phyloP scores from a whole-genome alignment of 2,888 invertebrate species.

The Zele albiditarsus region DNA sequence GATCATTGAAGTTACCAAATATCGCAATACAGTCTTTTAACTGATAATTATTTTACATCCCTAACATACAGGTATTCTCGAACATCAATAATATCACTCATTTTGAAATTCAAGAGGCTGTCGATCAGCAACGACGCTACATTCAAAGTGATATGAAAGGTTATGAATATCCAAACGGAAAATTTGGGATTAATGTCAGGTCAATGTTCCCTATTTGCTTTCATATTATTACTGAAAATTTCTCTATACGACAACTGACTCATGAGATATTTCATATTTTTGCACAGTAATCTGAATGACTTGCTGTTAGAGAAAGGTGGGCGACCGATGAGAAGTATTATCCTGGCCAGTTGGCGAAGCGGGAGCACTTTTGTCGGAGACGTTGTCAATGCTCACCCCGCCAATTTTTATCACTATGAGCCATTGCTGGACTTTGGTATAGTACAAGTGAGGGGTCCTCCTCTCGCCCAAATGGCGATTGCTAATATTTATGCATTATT shows the following conservation, averaged over 20 bases:
- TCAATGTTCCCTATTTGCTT: conserved; percentile 45
- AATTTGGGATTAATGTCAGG: conserved; percentile 75
- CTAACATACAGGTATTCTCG: conserved; percentile 51
- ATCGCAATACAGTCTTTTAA: not conserved
- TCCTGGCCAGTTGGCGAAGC: conserved; percentile 92
- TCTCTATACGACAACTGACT: not conserved
- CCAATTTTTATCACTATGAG: conserved; percentile 92
- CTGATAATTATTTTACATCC: not conserved
- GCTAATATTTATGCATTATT: conserved; percentile 82
- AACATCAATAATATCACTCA: conserved; percentile 55
- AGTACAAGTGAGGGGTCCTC: conserved; percentile 85
- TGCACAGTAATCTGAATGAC: conserved; percentile 76
- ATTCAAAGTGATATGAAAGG: conserved; percentile 77
- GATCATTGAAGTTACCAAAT: not conserved
- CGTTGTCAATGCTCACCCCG: conserved; percentile 87
- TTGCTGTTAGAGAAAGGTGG: conserved; percentile 82
- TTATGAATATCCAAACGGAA: conserved; percentile 78
- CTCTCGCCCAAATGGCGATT: conserved; percentile 80
- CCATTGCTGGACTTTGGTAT: conserved; percentile 89
- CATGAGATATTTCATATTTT: not conserved
- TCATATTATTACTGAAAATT: conserved; percentile 4
- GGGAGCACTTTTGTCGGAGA: conserved; percentile 94
- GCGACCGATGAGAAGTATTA: conserved; percentile 82
- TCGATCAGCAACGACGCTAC: conserved; percentile 75
- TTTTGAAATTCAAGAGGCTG: conserved; percentile 75